Percentiles rank a stretch among this genome's conserved stretches.
Evolutionary conservation across 2,113 vertebrate species (phyloP).

Genomic region (Megaceryle maxima): DNA sequence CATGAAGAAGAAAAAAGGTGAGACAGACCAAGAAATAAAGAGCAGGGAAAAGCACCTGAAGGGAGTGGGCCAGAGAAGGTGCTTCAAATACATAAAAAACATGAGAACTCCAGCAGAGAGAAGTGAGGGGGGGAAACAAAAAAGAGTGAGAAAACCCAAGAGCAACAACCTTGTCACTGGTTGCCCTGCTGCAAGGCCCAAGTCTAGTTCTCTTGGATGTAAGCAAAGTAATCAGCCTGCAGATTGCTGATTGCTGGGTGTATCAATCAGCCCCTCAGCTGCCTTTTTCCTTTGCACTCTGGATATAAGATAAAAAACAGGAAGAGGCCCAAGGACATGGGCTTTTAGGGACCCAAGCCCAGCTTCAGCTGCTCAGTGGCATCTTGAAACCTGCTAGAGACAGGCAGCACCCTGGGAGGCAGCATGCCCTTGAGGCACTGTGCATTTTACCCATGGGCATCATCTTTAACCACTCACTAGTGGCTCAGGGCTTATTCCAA

Average conservation of each 20-base stretch:
- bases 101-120: not conserved
- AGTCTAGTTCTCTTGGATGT: not conserved
- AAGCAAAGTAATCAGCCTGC: not conserved
- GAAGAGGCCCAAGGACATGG: not conserved
- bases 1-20: not conserved
- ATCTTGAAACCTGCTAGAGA: not conserved
- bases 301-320: not conserved
- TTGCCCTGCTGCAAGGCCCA: not conserved
- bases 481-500: not conserved
- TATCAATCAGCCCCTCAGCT: fast-evolving
- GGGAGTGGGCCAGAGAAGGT: not conserved
- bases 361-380: not conserved
- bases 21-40: not conserved
- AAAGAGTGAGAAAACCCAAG: not conserved
- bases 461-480: not conserved
- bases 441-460: fast-evolving
- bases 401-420: not conserved
- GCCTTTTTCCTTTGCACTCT: not conserved
- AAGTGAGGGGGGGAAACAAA: not conserved
- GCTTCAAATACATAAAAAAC: not conserved
- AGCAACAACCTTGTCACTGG: not conserved
- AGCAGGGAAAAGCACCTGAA: not conserved
- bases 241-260: not conserved
- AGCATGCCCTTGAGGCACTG: not conserved
- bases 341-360: not conserved